Percentiles rank a stretch among this genome's conserved stretches.
These are phyloP conservation scores for Solea senegalensis DNA, from an alignment of 2,113 vertebrate species.

Conservation along the genomic window DNA sequence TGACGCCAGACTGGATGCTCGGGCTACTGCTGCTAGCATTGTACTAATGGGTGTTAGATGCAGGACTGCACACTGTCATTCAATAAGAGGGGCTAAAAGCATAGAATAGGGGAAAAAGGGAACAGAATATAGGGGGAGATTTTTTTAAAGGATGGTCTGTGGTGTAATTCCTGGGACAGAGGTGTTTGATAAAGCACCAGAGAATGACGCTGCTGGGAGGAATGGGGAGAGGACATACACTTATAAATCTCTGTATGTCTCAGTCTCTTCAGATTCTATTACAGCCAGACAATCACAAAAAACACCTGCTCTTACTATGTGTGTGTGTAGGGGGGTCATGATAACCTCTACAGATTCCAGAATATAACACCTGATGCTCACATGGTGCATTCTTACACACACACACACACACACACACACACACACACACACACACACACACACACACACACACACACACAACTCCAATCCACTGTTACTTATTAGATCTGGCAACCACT, in stretches of 20 bases:
- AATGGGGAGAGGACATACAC: conserved; percentile 39
- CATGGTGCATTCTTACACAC: conserved; percentile 1
- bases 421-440: conserved; percentile 39
- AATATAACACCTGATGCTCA: conserved; percentile 48
- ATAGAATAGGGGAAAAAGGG: conserved; percentile 11
- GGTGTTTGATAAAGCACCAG: conserved; percentile 49
- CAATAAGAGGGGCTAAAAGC: conserved; percentile 25
- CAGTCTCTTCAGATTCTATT: conserved; percentile 63
- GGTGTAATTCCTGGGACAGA: conserved; percentile 47
- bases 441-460: too few species aligned
- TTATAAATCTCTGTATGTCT: conserved; percentile 52
- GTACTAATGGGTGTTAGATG: conserved; percentile 36
- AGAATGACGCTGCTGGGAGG: conserved; percentile 28
- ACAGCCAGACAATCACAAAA: conserved; percentile 46
- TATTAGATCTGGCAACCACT: conserved; percentile 49
- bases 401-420: conserved; percentile 8
- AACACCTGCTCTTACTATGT: conserved; percentile 44
- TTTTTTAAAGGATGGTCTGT: conserved; percentile 21
- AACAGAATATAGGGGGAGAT: conserved; percentile 10
- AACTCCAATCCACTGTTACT: conserved; percentile 52
- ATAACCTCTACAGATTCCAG: conserved; percentile 52
- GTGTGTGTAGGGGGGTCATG: conserved; percentile 43
- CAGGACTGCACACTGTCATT: conserved; percentile 26
- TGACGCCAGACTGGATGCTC: neutral
- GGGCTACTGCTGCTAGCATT: conserved; percentile 6